Conservation (phyloP, 2,888 invertebrate genomes). For the Aspidiotus rigidus region DNA sequence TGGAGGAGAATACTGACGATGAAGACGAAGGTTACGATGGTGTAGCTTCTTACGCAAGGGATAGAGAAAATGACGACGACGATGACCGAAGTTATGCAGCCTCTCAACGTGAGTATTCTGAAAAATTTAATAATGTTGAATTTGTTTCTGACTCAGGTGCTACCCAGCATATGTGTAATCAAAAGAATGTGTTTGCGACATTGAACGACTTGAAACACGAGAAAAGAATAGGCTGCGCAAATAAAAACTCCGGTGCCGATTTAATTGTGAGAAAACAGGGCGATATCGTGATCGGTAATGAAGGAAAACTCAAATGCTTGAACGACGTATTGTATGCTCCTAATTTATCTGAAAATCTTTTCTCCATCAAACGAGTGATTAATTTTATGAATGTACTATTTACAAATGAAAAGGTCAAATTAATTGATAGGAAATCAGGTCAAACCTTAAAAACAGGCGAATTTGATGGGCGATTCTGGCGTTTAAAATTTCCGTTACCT, state of each 20-base stretch:
- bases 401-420: not conserved
- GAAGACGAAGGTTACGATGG: not conserved
- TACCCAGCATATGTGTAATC: not conserved
- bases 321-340: not conserved
- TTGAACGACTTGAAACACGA: not conserved
- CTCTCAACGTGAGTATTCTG: not conserved
- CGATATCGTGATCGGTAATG: not conserved
- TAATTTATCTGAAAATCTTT: not conserved
- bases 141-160: not conserved
- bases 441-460: not conserved
- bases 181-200: not conserved
- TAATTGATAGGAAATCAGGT: not conserved
- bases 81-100: not conserved
- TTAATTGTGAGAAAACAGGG: not conserved
- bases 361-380: not conserved
- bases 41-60: too few species aligned
- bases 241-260: not conserved
- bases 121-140: not conserved
- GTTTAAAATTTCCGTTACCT: not conserved
- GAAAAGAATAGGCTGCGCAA: not conserved
- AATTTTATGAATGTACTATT: not conserved
- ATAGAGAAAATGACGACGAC: not conserved
- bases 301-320: not conserved
- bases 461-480: not conserved
- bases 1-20: not conserved